Base-by-base conservation (phyloP, 2,113 vertebrate species). In the Centropristis striata region DNA sequence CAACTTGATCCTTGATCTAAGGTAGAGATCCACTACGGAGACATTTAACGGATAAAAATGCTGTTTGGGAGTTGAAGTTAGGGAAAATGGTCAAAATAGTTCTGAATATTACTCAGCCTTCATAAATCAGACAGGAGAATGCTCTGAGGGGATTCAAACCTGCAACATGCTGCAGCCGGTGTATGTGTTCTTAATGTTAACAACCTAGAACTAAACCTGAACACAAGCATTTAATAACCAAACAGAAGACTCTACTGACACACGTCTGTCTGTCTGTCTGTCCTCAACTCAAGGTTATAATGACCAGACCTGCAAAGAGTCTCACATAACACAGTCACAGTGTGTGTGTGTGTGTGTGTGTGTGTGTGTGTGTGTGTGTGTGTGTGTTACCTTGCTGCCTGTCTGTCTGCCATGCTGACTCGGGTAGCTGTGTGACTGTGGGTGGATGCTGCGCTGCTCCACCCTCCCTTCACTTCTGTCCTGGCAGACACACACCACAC, bases 391-490 rank as follows among this genome's bases (percentile, higher is more conserved):
- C 88, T 86, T 86, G 53, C 49, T 49, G 51, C 21, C 42, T 0
- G 65, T 25, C 55, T 69, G 59, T 72, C 60, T 74, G 28, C 23
- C 76, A 76, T 63, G 42, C 13, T 67, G 78, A 50, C 55, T 28
- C 53, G 58, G 59, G 53, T 15, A 60, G 58, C 21, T 73, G 42
- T 66, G 63, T 54, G 81, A 9, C 0, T 70, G 87, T 42, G 71
- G 79, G 67, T 55, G 57, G 67, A 44, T 37, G 86, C 90, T 93
- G 75, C 41, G 57, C 23, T 89, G 93, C 87, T 92, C 94, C 88
- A 94, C 91, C 61, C 91, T 92, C 88, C 90, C 95, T 91, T 96
- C 96, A 95, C 96, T 96, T 87, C 96, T 97, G 96, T 96, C 96
- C 97, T 97, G 95, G 94, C 96, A 95, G 84, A 95, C 94, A 95